phyloP scores from a whole-genome alignment of 2,113 vertebrate genomes.

The Phalacrocorax aristotelis region DNA sequence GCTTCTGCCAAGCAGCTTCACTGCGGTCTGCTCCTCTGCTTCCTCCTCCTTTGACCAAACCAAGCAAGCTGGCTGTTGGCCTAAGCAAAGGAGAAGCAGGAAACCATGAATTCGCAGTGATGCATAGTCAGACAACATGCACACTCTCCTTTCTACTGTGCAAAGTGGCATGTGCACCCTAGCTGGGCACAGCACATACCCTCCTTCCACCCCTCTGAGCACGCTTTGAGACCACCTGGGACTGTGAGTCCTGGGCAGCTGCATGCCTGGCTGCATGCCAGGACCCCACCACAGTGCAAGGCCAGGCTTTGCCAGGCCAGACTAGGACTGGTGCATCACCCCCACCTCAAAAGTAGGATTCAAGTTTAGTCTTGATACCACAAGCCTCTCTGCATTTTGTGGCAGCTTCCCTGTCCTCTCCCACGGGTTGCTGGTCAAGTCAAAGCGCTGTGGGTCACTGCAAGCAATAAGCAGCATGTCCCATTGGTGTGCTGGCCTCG shows the following conservation, averaged over 20 bases:
- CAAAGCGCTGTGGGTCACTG: rapidly evolving
- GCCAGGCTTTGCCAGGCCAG: background rate
- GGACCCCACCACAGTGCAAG: background rate
- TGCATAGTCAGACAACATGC: rapidly evolving
- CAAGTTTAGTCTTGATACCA: background rate
- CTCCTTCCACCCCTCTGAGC: background rate
- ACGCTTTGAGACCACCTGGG: background rate
- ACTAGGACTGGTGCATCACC: background rate
- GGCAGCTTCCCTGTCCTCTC: background rate
- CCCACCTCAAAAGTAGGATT: background rate
- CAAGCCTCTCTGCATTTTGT: background rate
- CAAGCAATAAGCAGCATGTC: rapidly evolving
- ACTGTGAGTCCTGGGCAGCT: background rate
- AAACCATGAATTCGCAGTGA: background rate
- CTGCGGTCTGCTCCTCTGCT: background rate
- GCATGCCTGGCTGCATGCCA: too few relatives aligned
- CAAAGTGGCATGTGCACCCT: background rate
- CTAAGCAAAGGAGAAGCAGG: background rate
- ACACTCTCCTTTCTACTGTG: background rate
- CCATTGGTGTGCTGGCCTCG: background rate
- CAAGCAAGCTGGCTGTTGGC: background rate
- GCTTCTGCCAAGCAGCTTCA: background rate
- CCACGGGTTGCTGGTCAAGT: background rate
- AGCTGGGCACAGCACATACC: rapidly evolving
- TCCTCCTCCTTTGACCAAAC: background rate